These are phyloP conservation scores for Aphelocoma coerulescens DNA, from an alignment of 2,113 vertebrate genomes.

Conservation along the genomic window DNA sequence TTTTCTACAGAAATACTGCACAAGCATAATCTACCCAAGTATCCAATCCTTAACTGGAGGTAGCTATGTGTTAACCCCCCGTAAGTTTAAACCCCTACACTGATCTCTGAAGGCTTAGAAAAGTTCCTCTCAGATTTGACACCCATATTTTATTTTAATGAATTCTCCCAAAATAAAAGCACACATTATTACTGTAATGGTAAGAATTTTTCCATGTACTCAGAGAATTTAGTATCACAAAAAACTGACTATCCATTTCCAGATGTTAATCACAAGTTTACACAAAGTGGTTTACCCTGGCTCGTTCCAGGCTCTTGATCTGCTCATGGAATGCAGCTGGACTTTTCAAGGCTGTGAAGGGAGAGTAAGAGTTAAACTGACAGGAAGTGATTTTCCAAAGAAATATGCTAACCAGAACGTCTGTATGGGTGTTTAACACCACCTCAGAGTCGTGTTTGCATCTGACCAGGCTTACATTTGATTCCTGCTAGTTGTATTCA, in stretches of 20 bases:
- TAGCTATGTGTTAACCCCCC: neutral
- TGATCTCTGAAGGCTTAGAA: neutral
- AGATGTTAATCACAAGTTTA: neutral
- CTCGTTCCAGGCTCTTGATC: conserved; percentile 94
- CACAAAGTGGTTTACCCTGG: conserved; percentile 81
- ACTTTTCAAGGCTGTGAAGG: conserved; percentile 88
- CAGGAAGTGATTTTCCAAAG: neutral
- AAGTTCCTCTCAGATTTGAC: neutral
- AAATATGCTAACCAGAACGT: neutral
- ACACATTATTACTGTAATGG: neutral
- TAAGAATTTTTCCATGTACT: neutral
- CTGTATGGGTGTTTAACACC: neutral
- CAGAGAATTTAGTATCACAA: neutral
- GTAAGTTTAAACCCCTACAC: neutral
- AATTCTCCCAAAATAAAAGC: neutral
- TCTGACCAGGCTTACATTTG: neutral
- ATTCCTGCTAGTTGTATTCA: neutral
- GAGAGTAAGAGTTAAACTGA: conserved; percentile 48
- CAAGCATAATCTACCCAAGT: neutral
- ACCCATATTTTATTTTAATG: neutral
- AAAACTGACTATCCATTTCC: neutral
- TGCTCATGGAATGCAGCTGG: conserved; percentile 93
- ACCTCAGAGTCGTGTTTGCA: neutral
- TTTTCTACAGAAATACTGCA: neutral
- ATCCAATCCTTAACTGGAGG: neutral